Conservation (phyloP, 2,113 vertebrate genomes). For the Cathartes aura region DNA sequence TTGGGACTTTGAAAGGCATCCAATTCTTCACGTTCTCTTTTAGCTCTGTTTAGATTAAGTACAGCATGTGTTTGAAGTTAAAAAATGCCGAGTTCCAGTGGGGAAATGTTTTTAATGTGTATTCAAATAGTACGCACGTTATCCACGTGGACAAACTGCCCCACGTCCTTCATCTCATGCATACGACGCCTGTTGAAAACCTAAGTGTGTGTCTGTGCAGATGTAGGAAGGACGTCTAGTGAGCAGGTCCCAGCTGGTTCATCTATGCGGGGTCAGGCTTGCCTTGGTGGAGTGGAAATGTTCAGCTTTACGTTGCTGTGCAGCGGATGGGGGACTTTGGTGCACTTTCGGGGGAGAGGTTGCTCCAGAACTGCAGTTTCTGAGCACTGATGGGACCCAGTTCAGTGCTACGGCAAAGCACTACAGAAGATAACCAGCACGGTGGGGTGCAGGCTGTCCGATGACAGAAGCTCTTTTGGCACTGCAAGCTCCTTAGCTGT, state of each 20-base stretch:
- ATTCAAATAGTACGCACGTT: not conserved
- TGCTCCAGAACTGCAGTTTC: not conserved
- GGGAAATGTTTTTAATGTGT: not conserved
- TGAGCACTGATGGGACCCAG: not conserved
- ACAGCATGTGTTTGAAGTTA: not conserved
- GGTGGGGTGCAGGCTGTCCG: not conserved
- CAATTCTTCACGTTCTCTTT: constrained; percentile 2
- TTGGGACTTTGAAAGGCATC: not conserved
- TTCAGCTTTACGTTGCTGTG: not conserved
- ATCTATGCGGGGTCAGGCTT: not conserved
- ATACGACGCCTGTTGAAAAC: not conserved
- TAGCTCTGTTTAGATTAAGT: constrained; percentile 20
- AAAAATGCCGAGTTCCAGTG: not conserved
- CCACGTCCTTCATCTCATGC: not conserved
- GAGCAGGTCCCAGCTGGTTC: not conserved
- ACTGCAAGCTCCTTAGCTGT: not conserved
- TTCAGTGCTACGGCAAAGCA: not conserved
- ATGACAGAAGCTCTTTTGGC: not conserved
- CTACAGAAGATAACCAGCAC: not conserved
- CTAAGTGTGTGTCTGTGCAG: not conserved
- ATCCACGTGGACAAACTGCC: not conserved
- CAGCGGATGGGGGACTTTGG: not conserved
- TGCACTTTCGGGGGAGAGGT: not conserved
- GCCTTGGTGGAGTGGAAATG: not conserved
- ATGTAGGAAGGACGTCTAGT: not conserved